phyloP scores from a whole-genome alignment of 2,113 vertebrate species.

The Cisticola juncidis region DNA sequence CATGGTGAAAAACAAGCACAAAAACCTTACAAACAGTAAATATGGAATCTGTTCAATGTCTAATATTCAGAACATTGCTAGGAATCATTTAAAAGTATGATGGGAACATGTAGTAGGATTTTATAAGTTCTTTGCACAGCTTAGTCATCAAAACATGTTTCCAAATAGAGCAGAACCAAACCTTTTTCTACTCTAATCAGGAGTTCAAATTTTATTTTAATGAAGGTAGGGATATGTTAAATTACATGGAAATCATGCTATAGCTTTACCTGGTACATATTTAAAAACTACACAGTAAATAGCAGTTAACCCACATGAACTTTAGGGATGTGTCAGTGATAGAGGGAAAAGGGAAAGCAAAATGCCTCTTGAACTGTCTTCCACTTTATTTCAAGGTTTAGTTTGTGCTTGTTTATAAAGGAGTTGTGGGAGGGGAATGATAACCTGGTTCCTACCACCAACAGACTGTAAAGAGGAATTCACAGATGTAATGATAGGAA shows the following conservation, averaged over 20 bases:
- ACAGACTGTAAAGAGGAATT: not conserved
- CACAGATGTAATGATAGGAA: not conserved
- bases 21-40: not conserved
- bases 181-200: not conserved
- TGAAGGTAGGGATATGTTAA: not conserved
- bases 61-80: not conserved
- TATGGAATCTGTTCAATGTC: not conserved
- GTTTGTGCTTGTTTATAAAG: not conserved
- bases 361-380: not conserved
- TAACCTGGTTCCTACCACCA: not conserved
- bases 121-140: not conserved
- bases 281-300: not conserved
- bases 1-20: not conserved
- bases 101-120: not conserved
- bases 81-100: not conserved
- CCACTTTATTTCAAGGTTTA: not conserved
- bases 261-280: not conserved
- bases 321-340: not conserved
- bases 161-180: not conserved
- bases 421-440: accelerated
- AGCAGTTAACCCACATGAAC: not conserved
- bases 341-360: not conserved
- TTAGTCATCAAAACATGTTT: not conserved
- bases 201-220: not conserved
- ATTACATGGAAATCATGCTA: not conserved